Evolutionary conservation across 2,797 vertebrate genomes (phyloP).

Genomic region (Coregonus sp.): DNA sequence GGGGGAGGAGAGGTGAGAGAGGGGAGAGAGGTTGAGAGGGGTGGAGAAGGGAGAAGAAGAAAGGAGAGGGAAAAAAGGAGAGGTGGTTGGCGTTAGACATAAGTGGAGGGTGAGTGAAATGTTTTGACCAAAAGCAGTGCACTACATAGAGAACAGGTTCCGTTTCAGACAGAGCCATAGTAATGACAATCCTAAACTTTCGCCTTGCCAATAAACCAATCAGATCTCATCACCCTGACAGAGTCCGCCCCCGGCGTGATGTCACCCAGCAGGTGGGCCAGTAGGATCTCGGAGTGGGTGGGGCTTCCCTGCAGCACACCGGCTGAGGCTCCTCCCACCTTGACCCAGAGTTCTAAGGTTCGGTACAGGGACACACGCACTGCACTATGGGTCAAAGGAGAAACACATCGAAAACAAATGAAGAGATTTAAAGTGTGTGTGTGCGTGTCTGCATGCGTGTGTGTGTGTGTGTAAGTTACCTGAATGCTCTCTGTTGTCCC

Average conservation of each 20-base stretch:
- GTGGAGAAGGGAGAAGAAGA: too few relatives aligned
- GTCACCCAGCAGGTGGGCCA: constrained; percentile 83
- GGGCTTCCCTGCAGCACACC: constrained; percentile 81
- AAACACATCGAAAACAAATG: background rate
- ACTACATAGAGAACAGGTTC: too few relatives aligned
- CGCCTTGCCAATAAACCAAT: background rate
- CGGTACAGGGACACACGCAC: constrained; percentile 82
- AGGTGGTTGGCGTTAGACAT: background rate
- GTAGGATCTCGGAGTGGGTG: constrained; percentile 80
- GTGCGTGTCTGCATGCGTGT: background rate
- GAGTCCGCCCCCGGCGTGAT: constrained; percentile 81
- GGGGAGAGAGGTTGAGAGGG: background rate
- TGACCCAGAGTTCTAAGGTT: constrained; percentile 83
- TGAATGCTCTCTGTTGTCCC: constrained; percentile 87
- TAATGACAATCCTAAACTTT: background rate
- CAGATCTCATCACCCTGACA: constrained; percentile 75
- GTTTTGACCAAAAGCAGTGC: too few relatives aligned
- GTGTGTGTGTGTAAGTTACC: constrained; percentile 59
- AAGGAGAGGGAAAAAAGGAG: background rate
- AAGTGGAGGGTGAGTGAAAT: too few relatives aligned
- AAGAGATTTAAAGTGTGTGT: background rate
- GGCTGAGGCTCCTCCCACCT: constrained; percentile 77
- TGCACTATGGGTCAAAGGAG: constrained; percentile 59
- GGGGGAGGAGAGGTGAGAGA: too few relatives aligned
- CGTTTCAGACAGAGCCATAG: background rate